phyloP scores from a whole-genome alignment of 1,140 invertebrate species.

The Akabosia matsudoensis region DNA sequence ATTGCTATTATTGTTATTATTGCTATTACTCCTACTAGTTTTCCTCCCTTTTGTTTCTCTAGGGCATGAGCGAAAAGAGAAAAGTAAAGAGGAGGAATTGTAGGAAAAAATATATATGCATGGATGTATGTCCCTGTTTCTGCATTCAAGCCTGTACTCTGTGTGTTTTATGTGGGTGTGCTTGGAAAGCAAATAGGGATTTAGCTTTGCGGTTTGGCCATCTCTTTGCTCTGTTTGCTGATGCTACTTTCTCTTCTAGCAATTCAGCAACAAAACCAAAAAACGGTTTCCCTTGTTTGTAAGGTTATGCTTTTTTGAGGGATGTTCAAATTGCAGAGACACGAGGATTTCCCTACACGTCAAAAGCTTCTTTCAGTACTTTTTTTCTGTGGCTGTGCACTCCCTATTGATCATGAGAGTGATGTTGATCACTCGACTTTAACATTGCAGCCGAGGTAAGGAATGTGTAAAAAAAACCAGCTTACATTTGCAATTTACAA shows the following conservation, averaged over 20 bases:
- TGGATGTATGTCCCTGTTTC: not conserved
- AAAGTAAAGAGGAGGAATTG: not conserved
- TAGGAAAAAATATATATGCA: not conserved
- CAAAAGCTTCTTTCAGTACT: not conserved
- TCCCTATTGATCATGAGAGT: not conserved
- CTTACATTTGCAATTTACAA: not conserved
- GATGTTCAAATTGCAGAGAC: not conserved
- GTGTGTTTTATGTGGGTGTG: conserved; percentile 7
- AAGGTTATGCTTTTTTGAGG: not conserved
- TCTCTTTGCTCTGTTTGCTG: not conserved
- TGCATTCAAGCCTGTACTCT: not conserved
- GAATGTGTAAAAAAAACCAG: not conserved
- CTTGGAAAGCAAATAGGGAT: conserved; percentile 1
- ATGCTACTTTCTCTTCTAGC: not conserved
- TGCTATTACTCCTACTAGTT: too few species aligned
- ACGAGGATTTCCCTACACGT: not conserved
- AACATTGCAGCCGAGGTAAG: not conserved
- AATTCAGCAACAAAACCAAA: not conserved
- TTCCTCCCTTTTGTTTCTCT: conserved; percentile 10
- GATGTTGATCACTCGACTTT: not conserved
- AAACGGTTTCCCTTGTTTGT: not conserved
- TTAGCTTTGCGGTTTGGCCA: not conserved
- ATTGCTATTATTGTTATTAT: conserved; percentile 20
- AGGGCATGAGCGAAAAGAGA: not conserved
- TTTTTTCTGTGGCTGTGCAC: not conserved